These are phyloP conservation scores for Ypsolopha scabrella DNA, from an alignment of 2,888 invertebrate genomes.

Conservation along the genomic window DNA sequence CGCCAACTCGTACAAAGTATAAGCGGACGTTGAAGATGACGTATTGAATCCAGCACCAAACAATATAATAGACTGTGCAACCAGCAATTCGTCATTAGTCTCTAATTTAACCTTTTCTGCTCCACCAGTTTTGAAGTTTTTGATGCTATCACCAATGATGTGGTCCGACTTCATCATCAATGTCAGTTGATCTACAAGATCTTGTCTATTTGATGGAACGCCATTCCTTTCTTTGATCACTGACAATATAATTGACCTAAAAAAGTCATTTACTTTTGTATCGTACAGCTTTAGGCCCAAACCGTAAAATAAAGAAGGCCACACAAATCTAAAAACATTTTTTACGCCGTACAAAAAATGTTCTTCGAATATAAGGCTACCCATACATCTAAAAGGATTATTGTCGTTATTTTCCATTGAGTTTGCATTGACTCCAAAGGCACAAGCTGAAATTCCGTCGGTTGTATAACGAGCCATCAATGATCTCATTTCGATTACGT, in stretches of 20 bases:
- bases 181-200: conserved; percentile 14
- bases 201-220: conserved; percentile 11
- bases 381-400: conserved; percentile 23
- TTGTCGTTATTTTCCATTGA: conserved; percentile 17
- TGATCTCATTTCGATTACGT: conserved; percentile 12
- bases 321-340: conserved; percentile 16
- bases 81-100: conserved; percentile 48
- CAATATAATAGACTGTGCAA: conserved; percentile 63
- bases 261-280: conserved; percentile 18
- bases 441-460: conserved; percentile 23
- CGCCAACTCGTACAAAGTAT: conserved; percentile 56
- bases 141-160: conserved; percentile 12
- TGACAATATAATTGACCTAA: conserved; percentile 7
- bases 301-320: conserved; percentile 26
- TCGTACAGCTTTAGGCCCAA: conserved; percentile 19
- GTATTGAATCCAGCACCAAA: conserved; percentile 67
- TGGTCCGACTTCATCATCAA: conserved; percentile 8
- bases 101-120: conserved; percentile 20
- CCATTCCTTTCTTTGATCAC: conserved; percentile 7
- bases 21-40: conserved; percentile 54
- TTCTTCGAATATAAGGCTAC: conserved; percentile 15
- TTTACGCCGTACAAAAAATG: conserved; percentile 14
- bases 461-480: conserved; percentile 21
- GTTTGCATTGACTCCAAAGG: conserved; percentile 25
- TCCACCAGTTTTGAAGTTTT: conserved; percentile 9